Conservation (phyloP, 2,797 vertebrate genomes). For the Etheostoma perlongum region DNA sequence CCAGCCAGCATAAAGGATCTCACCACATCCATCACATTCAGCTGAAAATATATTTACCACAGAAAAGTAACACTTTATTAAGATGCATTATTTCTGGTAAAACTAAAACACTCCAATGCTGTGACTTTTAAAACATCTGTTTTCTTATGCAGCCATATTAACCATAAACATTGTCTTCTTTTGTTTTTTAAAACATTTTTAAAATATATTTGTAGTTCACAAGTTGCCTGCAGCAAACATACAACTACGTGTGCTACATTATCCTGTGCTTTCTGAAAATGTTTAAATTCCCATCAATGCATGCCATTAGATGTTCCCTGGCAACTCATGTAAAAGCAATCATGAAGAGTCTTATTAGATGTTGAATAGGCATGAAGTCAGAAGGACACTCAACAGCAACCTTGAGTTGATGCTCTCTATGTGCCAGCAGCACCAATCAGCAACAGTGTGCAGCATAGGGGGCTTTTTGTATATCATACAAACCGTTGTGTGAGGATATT, state of each 20-base stretch:
- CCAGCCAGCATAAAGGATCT: constrained; percentile 33
- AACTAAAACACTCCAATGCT: neutral
- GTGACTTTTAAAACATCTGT: neutral
- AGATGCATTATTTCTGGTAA: neutral
- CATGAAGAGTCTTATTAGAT: constrained; percentile 13
- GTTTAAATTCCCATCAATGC: constrained; percentile 22
- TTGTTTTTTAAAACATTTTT: neutral
- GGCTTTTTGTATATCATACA: no score
- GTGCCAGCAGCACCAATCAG: neutral
- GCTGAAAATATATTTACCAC: neutral
- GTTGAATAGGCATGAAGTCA: constrained; percentile 27
- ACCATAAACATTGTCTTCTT: neutral
- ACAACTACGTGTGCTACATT: neutral
- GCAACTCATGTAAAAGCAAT: constrained; percentile 41
- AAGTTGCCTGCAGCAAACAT: neutral
- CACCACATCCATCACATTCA: neutral
- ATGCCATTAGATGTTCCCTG: constrained; percentile 38
- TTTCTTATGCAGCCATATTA: no score
- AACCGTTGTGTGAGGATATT: no score
- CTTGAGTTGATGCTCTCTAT: constrained; percentile 4
- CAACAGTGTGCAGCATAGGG: neutral
- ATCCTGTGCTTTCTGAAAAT: neutral
- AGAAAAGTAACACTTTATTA: neutral
- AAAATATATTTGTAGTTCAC: neutral
- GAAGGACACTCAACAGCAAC: constrained; percentile 17